Conservation (phyloP, 1,140 invertebrate species). For the Medauroidea extradentata region DNA sequence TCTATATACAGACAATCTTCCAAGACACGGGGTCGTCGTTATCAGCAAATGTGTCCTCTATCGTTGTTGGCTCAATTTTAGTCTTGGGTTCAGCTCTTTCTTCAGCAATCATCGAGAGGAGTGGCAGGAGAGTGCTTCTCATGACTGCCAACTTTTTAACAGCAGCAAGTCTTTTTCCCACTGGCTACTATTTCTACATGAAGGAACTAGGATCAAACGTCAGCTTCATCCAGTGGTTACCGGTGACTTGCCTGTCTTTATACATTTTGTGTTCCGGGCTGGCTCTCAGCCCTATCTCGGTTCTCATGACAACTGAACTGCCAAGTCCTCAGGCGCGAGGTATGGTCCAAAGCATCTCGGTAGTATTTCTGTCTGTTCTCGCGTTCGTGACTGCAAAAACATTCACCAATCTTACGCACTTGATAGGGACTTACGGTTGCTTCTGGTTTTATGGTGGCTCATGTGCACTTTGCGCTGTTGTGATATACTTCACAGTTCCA, state of each 20-base stretch:
- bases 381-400: conserved; percentile 14
- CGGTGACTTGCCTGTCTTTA: too few relatives aligned
- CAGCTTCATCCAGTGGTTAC: too few relatives aligned
- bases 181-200: conserved; percentile 9
- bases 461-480: conserved; percentile 9
- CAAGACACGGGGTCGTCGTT: not conserved
- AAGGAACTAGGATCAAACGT: not conserved
- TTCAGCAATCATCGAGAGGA: too few relatives aligned
- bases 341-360: conserved; percentile 6
- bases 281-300: conserved; percentile 10
- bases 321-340: conserved; percentile 10
- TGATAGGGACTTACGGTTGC: conserved; percentile 10
- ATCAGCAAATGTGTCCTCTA: too few relatives aligned
- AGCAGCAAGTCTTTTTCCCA: not conserved
- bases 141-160: too few relatives aligned
- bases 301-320: conserved; percentile 16
- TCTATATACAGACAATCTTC: too few relatives aligned
- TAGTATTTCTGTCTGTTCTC: not conserved
- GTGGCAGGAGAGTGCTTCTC: too few relatives aligned
- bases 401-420: conserved; percentile 3
- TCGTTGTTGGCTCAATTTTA: too few relatives aligned
- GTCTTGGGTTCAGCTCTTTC: too few relatives aligned
- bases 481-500: conserved; percentile 11
- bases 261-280: not conserved
- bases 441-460: conserved; percentile 13